phyloP scores from a whole-genome alignment of 1,140 invertebrate species.

The Brachionus plicatilis region DNA sequence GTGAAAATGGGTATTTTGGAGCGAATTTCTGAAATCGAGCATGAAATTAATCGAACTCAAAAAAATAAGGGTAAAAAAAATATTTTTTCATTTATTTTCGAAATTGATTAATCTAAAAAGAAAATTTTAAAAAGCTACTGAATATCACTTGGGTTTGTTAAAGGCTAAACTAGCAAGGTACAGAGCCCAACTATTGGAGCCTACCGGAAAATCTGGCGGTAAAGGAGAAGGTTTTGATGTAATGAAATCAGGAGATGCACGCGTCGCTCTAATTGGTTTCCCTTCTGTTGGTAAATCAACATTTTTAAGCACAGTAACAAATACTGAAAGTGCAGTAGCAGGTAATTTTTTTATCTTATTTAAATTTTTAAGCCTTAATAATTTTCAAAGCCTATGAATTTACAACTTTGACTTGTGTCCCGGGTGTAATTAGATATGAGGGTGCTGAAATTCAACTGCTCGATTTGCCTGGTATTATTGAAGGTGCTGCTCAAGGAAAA shows the following conservation, averaged over 20 bases:
- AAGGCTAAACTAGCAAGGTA: constrained; percentile 96
- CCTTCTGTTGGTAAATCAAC: constrained; percentile 99
- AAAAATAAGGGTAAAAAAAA: constrained; percentile 73
- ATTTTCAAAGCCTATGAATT: constrained; percentile 87
- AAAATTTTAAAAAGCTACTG: constrained; percentile 69
- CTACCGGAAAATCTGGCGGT: constrained; percentile 84
- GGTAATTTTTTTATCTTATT: background rate
- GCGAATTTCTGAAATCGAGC: constrained; percentile 35
- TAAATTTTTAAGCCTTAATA: constrained; percentile 55
- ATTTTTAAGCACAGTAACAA: constrained; percentile 75
- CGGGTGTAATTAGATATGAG: constrained; percentile 98
- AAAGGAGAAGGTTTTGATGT: constrained; percentile 92
- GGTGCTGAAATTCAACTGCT: constrained; percentile 98
- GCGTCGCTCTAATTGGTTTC: constrained; percentile 96
- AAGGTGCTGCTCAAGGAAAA: constrained; percentile 99
- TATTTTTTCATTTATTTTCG: background rate
- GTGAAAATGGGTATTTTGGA: constrained; percentile 40
- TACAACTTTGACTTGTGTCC: constrained; percentile 96
- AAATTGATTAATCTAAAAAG: too few species aligned
- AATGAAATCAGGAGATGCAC: constrained; percentile 97
- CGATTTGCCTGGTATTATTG: constrained; percentile 99
- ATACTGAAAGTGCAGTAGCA: constrained; percentile 60
- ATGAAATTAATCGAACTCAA: constrained; percentile 90
- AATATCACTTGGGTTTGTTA: constrained; percentile 89
- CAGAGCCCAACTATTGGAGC: constrained; percentile 89